Evolutionary conservation across 2,797 vertebrate species (phyloP).

Genomic region (Novumbra hubbsi): DNA sequence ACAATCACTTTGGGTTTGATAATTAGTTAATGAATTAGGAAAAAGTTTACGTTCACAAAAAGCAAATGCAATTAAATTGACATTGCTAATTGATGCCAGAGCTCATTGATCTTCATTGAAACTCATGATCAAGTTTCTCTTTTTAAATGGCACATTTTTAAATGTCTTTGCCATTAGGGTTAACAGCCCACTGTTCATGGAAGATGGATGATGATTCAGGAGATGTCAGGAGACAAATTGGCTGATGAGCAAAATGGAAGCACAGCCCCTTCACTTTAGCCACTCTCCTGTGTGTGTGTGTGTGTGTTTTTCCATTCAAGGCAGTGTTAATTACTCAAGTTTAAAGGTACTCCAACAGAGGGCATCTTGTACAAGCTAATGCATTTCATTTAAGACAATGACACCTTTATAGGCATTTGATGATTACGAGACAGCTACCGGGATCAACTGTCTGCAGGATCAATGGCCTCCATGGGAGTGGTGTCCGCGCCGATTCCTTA

Average conservation of each 20-base stretch:
- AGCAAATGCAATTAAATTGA: conserved; percentile 31
- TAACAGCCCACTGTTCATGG: conserved; percentile 20
- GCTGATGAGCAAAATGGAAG: conserved; percentile 41
- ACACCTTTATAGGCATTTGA: conserved; percentile 52
- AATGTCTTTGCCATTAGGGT: neutral
- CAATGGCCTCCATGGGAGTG: conserved; percentile 17
- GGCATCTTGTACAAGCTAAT: conserved; percentile 46
- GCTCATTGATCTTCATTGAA: conserved; percentile 5
- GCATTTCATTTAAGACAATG: conserved; percentile 52
- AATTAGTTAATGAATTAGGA: neutral
- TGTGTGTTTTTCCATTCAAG: neutral
- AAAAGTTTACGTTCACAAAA: conserved; percentile 14
- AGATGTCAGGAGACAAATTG: conserved; percentile 23
- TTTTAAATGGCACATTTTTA: neutral
- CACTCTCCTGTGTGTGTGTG: neutral
- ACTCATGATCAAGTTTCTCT: neutral
- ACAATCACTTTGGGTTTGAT: neutral
- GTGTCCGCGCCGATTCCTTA: neutral
- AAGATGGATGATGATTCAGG: conserved; percentile 39
- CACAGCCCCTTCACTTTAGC: neutral
- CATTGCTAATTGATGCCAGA: neutral
- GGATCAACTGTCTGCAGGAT: conserved; percentile 12
- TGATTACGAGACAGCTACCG: conserved; percentile 29
- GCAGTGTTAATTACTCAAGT: conserved; percentile 45
- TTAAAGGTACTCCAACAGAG: conserved; percentile 43